phyloP scores from a whole-genome alignment of 2,797 vertebrate species.

The Mormyrus proboscirostris region DNA sequence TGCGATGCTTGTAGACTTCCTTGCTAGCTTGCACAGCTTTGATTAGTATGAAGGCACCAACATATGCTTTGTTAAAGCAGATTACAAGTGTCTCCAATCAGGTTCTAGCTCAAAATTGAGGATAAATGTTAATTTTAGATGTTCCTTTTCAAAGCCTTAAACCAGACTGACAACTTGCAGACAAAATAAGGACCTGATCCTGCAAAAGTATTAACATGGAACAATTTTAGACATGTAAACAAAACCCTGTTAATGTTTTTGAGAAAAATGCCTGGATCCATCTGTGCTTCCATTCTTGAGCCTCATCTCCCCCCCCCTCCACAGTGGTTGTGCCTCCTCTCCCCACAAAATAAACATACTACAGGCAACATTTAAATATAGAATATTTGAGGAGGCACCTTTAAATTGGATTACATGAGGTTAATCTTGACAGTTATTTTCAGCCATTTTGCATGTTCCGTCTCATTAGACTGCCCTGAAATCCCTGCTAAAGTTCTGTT shows the following conservation, averaged over 20 bases:
- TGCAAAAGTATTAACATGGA: constrained; percentile 48
- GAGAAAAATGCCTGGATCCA: neutral
- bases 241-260: neutral
- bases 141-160: constrained; percentile 16
- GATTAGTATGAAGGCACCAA: neutral
- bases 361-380: constrained; percentile 60
- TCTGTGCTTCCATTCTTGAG: neutral
- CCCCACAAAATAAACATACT: constrained; percentile 48
- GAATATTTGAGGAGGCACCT: constrained; percentile 59
- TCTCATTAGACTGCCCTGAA: constrained; percentile 54
- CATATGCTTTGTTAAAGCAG: neutral
- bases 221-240: neutral
- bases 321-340: constrained; percentile 21
- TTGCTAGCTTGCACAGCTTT: neutral
- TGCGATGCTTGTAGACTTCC: neutral
- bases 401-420: constrained; percentile 70
- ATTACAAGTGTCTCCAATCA: neutral
- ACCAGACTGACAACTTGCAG: constrained; percentile 32
- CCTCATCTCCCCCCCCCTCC: neutral
- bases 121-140: constrained; percentile 31
- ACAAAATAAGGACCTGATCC: constrained; percentile 41
- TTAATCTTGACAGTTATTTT: constrained; percentile 63
- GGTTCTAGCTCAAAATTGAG: constrained; percentile 24
- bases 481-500: constrained; percentile 63
- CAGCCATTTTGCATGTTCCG: constrained; percentile 53